A percentile compares a stretch with the other conserved stretches of the same genome.
Conservation (phyloP, 2,888 invertebrate genomes). For the Stenurella melanura region DNA sequence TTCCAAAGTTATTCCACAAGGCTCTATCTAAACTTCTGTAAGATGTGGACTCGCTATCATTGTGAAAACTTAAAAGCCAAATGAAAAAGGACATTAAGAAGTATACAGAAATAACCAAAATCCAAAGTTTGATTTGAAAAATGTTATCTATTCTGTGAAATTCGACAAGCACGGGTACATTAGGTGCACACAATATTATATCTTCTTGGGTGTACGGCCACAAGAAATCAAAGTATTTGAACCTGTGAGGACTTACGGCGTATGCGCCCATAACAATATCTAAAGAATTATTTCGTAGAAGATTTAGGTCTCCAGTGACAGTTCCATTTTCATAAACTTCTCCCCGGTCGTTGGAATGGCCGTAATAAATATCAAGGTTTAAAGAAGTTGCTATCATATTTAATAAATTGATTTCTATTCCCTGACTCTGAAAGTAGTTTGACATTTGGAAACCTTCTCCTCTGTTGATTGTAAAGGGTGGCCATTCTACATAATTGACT, state of each 20-base stretch:
- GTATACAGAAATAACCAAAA: conserved; percentile 18
- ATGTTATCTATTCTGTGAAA: conserved; percentile 38
- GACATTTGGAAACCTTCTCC: not conserved
- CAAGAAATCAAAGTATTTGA: conserved; percentile 34
- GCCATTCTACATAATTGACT: conserved; percentile 51
- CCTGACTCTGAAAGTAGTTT: conserved; percentile 1
- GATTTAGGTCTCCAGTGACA: conserved; percentile 41
- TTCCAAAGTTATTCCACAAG: conserved; percentile 21
- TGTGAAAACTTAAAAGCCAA: conserved; percentile 35
- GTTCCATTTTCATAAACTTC: conserved; percentile 51
- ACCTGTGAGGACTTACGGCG: conserved; percentile 19
- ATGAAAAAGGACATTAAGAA: conserved; percentile 25
- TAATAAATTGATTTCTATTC: conserved; percentile 46
- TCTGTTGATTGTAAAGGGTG: conserved; percentile 50
- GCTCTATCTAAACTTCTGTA: conserved; percentile 33
- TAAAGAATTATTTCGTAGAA: conserved; percentile 26
- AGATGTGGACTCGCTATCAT: conserved; percentile 21
- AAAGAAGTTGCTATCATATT: conserved; percentile 49
- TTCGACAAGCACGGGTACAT: conserved; percentile 16
- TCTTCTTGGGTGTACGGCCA: conserved; percentile 24
- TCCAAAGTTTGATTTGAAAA: not conserved
- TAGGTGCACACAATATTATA: conserved; percentile 42
- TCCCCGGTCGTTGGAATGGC: conserved; percentile 52
- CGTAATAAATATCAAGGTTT: conserved; percentile 50
- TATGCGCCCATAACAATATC: conserved; percentile 47